Evolutionary conservation across 2,888 invertebrate genomes (phyloP).

Genomic region (Periphyllus acericola): DNA sequence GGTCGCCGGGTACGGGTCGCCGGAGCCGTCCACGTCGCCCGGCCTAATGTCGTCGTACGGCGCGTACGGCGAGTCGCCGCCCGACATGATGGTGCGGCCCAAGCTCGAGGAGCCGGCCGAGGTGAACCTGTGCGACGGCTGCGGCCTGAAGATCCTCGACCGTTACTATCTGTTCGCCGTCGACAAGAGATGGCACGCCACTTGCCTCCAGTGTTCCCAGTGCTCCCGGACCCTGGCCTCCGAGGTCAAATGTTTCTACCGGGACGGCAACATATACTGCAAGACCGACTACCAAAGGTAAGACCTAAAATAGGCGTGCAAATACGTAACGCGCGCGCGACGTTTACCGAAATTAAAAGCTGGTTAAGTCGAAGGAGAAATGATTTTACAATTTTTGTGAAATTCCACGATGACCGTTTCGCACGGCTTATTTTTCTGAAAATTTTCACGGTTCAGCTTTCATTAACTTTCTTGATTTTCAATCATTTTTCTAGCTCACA

Average conservation of each 20-base stretch:
- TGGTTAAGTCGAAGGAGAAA: too few species aligned
- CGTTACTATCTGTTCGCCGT: constrained; percentile 91
- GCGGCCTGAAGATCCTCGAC: constrained; percentile 86
- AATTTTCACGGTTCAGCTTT: too few species aligned
- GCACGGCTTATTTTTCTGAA: too few species aligned
- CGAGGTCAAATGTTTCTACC: constrained; percentile 90
- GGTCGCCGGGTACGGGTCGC: constrained; percentile 67
- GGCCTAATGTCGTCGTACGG: constrained; percentile 33
- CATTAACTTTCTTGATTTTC: too few species aligned
- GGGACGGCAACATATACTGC: constrained; percentile 94
- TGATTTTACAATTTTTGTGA: too few species aligned
- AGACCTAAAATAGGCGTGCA: too few species aligned
- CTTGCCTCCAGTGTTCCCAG: constrained; percentile 90
- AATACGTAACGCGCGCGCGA: too few species aligned
- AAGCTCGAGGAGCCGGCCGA: constrained; percentile 65
- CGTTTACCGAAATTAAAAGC: too few species aligned
- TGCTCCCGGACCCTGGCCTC: constrained; percentile 90
- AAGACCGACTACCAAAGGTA: constrained; percentile 97
- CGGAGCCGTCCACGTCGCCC: constrained; percentile 32
- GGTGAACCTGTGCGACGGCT: constrained; percentile 83
- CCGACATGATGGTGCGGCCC: constrained; percentile 30
- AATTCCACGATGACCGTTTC: too few species aligned
- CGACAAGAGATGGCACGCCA: constrained; percentile 92
- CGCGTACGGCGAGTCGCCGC: constrained; percentile 22
- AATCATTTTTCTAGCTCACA: too few species aligned